phyloP scores from a whole-genome alignment of 2,113 vertebrate species.

The Probosciger aterrimus region DNA sequence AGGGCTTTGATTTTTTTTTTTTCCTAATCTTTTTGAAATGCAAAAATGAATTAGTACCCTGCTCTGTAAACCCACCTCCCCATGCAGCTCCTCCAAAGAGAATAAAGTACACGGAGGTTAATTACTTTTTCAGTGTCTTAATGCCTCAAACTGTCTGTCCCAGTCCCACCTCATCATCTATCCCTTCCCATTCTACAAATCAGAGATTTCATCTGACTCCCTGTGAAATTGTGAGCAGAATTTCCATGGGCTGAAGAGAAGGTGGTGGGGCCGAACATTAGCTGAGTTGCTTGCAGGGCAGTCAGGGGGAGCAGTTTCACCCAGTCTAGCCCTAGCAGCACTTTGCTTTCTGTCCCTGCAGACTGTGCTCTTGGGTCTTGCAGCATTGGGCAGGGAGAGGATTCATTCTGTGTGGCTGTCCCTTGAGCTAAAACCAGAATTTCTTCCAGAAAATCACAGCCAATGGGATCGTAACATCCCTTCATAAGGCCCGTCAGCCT shows the following conservation, averaged over 20 bases:
- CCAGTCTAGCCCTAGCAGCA: background rate
- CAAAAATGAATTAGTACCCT: background rate
- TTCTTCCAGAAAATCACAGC: background rate
- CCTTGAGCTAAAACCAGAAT: background rate
- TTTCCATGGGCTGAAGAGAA: background rate
- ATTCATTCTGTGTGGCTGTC: background rate
- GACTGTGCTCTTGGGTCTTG: background rate
- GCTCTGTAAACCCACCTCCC: background rate
- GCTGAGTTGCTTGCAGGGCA: background rate
- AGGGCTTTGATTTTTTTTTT: background rate
- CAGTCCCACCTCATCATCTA: background rate
- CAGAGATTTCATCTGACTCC: background rate
- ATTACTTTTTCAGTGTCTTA: background rate
- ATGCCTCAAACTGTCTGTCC: background rate
- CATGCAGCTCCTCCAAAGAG: background rate
- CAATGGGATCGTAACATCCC: background rate
- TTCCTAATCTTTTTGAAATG: background rate
- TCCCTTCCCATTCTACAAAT: background rate
- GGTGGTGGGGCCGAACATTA: background rate
- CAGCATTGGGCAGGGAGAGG: background rate
- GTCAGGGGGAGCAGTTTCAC: background rate
- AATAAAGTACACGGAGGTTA: background rate
- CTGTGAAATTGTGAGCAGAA: background rate
- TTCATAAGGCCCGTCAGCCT: background rate
- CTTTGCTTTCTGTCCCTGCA: background rate